A percentile compares a stretch with the other conserved stretches of the same genome.
These are phyloP conservation scores for Eupithecia dodoneata DNA, from an alignment of 2,888 invertebrate species.

Conservation along the genomic window DNA sequence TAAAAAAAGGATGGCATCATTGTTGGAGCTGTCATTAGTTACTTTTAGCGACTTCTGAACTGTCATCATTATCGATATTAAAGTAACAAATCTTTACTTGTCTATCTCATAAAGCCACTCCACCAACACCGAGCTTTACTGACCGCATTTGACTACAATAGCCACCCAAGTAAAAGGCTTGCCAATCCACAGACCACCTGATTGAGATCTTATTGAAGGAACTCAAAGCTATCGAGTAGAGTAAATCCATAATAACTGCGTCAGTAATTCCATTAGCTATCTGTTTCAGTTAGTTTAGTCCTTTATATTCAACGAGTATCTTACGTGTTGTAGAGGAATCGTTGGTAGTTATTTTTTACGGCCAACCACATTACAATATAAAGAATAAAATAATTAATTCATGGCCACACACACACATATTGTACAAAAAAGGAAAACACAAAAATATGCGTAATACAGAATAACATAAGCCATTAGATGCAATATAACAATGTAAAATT, in stretches of 20 bases:
- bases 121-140: slow-evolving; percentile 19
- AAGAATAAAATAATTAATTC: no score
- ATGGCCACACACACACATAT: no score
- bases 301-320: background rate
- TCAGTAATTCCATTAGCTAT: background rate
- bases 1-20: no score
- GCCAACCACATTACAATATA: background rate
- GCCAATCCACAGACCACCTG: slow-evolving; percentile 6
- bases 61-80: background rate
- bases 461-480: no score
- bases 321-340: background rate
- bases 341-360: background rate
- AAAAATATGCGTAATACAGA: no score
- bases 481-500: no score
- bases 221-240: background rate
- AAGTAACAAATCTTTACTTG: background rate
- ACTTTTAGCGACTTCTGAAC: no score
- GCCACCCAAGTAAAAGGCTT: slow-evolving; percentile 5
- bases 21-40: no score
- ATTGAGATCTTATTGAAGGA: slow-evolving; percentile 13
- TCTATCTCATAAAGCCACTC: background rate
- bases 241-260: background rate
- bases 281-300: background rate
- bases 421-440: no score
- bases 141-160: slow-evolving; percentile 10